Conservation (phyloP, 2,888 invertebrate species). For the Electrophaes corylata region DNA sequence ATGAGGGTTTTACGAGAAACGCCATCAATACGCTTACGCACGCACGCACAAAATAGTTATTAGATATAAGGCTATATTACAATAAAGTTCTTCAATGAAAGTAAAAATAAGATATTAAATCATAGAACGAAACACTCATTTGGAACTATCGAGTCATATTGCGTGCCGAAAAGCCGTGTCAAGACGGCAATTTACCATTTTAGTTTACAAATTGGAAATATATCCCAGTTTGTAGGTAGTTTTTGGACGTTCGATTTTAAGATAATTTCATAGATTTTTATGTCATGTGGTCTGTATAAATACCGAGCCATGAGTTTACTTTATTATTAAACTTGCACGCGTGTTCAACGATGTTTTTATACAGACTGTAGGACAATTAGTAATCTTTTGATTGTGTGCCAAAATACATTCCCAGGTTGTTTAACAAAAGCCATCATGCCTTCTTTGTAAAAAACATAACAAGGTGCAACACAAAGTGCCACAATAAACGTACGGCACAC, state of each 20-base stretch:
- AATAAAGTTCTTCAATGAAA: no score
- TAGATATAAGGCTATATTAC: no score
- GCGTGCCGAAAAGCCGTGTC: neutral
- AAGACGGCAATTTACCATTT: neutral
- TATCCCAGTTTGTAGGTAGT: neutral
- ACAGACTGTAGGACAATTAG: neutral
- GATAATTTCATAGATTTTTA: neutral
- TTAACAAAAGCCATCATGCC: slow-evolving; percentile 6
- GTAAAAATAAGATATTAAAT: no score
- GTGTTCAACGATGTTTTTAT: neutral
- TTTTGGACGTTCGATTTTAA: neutral
- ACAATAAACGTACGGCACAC: slow-evolving; percentile 24
- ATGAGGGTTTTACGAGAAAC: no score
- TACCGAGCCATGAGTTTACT: neutral
- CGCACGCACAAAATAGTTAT: no score
- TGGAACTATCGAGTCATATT: neutral
- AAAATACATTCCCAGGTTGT: slow-evolving; percentile 12
- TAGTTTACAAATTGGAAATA: neutral
- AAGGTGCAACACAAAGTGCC: slow-evolving; percentile 16
- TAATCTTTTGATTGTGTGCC: neutral
- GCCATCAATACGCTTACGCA: no score
- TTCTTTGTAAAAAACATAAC: slow-evolving; percentile 12
- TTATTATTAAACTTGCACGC: neutral
- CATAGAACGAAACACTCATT: neutral
- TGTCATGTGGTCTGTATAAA: neutral